phyloP scores from a whole-genome alignment of 2,113 vertebrate species.

The Polyodon spathula region DNA sequence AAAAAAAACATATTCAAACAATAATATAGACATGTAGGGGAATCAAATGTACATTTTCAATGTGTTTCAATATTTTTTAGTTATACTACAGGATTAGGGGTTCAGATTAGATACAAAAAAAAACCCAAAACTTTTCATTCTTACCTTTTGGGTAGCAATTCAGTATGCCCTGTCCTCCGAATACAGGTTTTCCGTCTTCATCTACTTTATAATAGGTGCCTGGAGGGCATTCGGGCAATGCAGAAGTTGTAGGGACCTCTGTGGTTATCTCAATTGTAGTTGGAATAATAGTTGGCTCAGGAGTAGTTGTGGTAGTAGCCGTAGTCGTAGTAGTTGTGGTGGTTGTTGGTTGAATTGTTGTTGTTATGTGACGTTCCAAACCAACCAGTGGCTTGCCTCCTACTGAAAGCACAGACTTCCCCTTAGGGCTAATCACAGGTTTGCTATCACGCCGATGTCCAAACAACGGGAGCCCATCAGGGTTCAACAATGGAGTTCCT shows the following conservation, averaged over 20 bases:
- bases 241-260: constrained; percentile 46
- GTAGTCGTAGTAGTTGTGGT: constrained; percentile 37
- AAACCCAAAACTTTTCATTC: not conserved
- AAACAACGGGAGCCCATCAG: constrained; percentile 86
- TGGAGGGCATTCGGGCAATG: constrained; percentile 73
- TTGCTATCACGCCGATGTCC: constrained; percentile 79
- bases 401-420: constrained; percentile 76
- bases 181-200: constrained; percentile 62
- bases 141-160: constrained; percentile 84
- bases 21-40: too few species aligned
- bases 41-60: not conserved
- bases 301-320: constrained; percentile 44
- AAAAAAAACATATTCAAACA: too few species aligned
- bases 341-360: constrained; percentile 45
- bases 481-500: constrained; percentile 82
- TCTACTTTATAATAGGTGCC: constrained; percentile 70
- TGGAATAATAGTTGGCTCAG: constrained; percentile 41
- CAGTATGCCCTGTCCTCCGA: constrained; percentile 61
- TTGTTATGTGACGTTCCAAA: constrained; percentile 67
- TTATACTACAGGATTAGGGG: too few species aligned
- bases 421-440: constrained; percentile 83
- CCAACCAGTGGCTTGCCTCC: constrained; percentile 87
- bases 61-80: not conserved
- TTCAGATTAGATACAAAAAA: not conserved
- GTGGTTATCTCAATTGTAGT: constrained; percentile 58